Conservation (phyloP, 2,888 invertebrate genomes). For the Mantis religiosa region DNA sequence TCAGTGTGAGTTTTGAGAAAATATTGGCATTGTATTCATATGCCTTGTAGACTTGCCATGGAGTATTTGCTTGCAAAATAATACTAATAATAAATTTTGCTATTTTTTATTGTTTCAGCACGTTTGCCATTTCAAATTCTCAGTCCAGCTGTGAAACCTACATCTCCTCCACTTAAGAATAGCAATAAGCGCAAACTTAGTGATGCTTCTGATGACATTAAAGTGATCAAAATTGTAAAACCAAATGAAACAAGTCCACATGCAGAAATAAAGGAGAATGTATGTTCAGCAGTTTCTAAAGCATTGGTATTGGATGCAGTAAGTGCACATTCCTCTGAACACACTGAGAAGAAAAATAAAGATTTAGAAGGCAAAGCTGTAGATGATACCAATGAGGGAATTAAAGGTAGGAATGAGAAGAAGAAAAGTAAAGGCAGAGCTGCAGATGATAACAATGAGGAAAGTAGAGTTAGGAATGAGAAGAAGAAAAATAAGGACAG, state of each 20-base stretch:
- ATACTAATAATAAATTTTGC: not conserved
- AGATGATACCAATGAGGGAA: not conserved
- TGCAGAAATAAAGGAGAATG: conserved; percentile 45
- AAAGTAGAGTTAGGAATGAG: not conserved
- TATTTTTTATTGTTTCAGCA: conserved; percentile 39
- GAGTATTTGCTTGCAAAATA: not conserved
- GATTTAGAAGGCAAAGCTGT: not conserved
- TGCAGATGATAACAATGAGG: not conserved
- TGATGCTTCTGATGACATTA: conserved; percentile 43
- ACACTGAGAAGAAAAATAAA: not conserved
- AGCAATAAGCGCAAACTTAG: conserved; percentile 49
- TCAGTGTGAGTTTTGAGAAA: too few species aligned
- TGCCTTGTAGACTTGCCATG: too few species aligned
- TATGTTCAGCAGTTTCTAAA: not conserved
- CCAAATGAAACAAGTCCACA: not conserved
- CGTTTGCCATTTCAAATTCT: conserved; percentile 58
- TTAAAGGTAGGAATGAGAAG: not conserved
- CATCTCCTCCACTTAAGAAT: conserved; percentile 35
- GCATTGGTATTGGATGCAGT: not conserved
- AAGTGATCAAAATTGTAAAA: conserved; percentile 43
- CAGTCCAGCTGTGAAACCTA: conserved; percentile 41
- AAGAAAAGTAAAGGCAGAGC: too few species aligned
- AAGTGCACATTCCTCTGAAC: not conserved
- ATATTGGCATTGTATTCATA: too few species aligned
- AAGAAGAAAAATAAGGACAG: not conserved